Percentiles rank a stretch among this genome's conserved stretches.
Evolutionary conservation across 2,113 vertebrate species (phyloP).

Genomic region (Rhombomys opimus): DNA sequence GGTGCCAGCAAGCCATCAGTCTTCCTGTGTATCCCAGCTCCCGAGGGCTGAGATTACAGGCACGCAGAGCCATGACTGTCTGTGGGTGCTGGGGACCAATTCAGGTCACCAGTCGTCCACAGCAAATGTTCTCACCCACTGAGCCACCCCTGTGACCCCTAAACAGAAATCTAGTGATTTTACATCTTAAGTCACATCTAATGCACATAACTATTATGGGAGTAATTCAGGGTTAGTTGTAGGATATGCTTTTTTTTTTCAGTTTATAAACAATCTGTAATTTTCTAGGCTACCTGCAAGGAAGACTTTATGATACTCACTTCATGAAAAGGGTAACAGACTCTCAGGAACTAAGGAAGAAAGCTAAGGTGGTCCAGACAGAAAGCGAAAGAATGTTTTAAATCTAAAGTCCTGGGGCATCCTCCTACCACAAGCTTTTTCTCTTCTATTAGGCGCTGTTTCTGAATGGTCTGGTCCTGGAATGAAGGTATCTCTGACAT

Average conservation of each 20-base stretch:
- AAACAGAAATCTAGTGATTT: not conserved
- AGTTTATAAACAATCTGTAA: slow-evolving; percentile 31
- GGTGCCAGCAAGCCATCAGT: not conserved
- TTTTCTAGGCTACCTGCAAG: not conserved
- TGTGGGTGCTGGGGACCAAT: not conserved
- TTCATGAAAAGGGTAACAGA: slow-evolving; percentile 32
- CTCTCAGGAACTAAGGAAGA: slow-evolving; percentile 20
- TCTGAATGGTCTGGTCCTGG: not conserved
- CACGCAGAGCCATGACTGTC: not conserved
- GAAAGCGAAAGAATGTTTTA: not conserved
- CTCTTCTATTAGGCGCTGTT: not conserved
- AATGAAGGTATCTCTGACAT: not conserved
- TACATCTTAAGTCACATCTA: not conserved
- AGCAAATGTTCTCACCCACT: not conserved
- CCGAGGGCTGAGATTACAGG: not conserved
- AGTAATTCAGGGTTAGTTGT: not conserved
- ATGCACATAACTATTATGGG: not conserved
- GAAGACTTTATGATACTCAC: not conserved
- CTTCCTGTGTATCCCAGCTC: not conserved
- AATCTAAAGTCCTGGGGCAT: not conserved
- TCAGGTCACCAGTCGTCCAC: not conserved
- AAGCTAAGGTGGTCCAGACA: not conserved
- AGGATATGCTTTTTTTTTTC: not conserved
- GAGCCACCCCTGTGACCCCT: too few species aligned
- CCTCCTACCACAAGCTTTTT: not conserved